Percentiles rank a stretch among this genome's conserved stretches.
phyloP scores from a whole-genome alignment of 2,888 invertebrate genomes.

The Rugalucina vietnamica region DNA sequence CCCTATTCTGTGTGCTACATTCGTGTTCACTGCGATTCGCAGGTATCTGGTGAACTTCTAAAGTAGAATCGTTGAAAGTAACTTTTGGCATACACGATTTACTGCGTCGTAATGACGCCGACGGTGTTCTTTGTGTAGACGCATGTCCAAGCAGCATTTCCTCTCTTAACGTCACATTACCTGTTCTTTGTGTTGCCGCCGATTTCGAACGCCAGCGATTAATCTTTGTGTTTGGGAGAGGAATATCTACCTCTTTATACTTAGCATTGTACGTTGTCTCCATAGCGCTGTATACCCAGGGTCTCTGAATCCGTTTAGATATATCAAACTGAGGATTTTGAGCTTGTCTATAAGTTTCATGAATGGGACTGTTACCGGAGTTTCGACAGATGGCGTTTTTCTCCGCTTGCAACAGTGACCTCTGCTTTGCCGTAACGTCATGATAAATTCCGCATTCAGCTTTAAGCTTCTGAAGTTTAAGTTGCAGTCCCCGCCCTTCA shows the following conservation, averaged over 20 bases:
- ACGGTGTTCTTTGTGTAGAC: no score
- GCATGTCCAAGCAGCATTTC: no score
- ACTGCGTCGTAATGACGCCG: no score
- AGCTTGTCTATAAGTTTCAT: neutral
- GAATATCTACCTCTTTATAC: slow-evolving; percentile 61
- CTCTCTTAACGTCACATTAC: no score
- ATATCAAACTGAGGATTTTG: slow-evolving; percentile 29
- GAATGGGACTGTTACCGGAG: slow-evolving; percentile 60
- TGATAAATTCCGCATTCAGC: slow-evolving; percentile 53
- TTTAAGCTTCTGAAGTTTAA: slow-evolving; percentile 49
- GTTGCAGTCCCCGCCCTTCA: slow-evolving; percentile 61
- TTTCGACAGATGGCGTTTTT: slow-evolving; percentile 56
- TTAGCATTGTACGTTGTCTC: slow-evolving; percentile 67
- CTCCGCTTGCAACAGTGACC: slow-evolving; percentile 48
- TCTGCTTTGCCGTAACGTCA: slow-evolving; percentile 56
- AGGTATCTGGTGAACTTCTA: no score
- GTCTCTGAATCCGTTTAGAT: slow-evolving; percentile 55
- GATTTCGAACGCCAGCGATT: slow-evolving; percentile 5
- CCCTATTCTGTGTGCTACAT: no score
- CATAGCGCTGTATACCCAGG: slow-evolving; percentile 69
- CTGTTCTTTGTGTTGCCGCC: neutral
- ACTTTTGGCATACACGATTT: no score
- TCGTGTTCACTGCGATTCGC: no score
- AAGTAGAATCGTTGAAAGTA: no score
- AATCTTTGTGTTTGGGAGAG: slow-evolving; percentile 20